phyloP scores from a whole-genome alignment of 2,888 invertebrate species.

The Operophtera brumata region DNA sequence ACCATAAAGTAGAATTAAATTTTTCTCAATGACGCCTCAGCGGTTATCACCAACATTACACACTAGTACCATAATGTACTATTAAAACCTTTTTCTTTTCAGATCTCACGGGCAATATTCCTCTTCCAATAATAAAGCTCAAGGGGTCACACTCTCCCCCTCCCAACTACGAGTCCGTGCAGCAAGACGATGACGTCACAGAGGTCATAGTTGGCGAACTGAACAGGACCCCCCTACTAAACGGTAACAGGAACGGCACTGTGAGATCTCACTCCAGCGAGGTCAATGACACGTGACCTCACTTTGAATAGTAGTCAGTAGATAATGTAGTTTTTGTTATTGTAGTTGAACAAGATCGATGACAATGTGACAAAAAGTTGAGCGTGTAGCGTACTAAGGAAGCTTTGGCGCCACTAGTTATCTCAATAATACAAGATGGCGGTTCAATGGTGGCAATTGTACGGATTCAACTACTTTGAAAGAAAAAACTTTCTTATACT shows the following conservation, averaged over 20 bases:
- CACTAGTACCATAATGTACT: too few species aligned
- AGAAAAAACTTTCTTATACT: too few species aligned
- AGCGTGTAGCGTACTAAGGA: neutral
- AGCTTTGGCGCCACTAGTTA: neutral
- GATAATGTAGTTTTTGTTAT: conserved; percentile 15
- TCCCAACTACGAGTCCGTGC: conserved; percentile 61
- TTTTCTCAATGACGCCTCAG: too few species aligned
- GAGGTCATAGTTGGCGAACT: conserved; percentile 62
- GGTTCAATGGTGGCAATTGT: too few species aligned
- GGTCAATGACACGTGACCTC: conserved; percentile 53
- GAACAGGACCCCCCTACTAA: conserved; percentile 47
- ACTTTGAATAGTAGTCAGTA: conserved; percentile 4
- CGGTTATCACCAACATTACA: too few species aligned
- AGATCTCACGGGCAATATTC: conserved; percentile 67
- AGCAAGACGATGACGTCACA: conserved; percentile 53
- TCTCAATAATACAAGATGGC: too few species aligned
- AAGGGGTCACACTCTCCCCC: conserved; percentile 56
- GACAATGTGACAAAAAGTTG: neutral
- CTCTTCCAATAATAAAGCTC: conserved; percentile 52
- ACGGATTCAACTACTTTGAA: too few species aligned
- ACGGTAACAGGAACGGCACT: conserved; percentile 24
- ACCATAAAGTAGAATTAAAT: too few species aligned
- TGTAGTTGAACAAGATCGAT: conserved; percentile 13
- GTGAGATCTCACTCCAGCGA: conserved; percentile 36
- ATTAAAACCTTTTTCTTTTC: conserved; percentile 32